phyloP scores from a whole-genome alignment of 2,113 vertebrate genomes.

The Hepsetus odoe region DNA sequence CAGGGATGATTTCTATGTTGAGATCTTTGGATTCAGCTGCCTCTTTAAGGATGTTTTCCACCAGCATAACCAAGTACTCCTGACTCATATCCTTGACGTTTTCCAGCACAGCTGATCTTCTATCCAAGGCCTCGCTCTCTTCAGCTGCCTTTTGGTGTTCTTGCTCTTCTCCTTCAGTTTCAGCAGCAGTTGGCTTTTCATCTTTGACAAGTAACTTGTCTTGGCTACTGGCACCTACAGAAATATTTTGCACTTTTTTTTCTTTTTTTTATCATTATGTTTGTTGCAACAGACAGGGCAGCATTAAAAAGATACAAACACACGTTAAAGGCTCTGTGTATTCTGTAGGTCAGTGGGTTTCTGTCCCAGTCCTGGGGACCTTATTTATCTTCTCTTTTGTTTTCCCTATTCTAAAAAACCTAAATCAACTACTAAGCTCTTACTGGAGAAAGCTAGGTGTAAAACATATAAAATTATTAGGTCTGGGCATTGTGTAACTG shows the following conservation, averaged over 20 bases:
- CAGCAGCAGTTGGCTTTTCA: not conserved
- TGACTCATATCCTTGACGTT: slow-evolving; percentile 68
- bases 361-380: no score
- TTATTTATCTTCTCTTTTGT: no score
- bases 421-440: no score
- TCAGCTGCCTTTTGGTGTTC: not conserved
- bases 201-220: not conserved
- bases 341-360: no score
- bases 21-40: slow-evolving; percentile 65
- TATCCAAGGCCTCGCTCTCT: slow-evolving; percentile 25
- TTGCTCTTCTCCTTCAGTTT: not conserved
- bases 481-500: no score
- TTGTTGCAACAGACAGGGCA: not conserved
- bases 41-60: slow-evolving; percentile 77
- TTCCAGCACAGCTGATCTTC: slow-evolving; percentile 69
- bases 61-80: slow-evolving; percentile 73
- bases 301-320: not conserved
- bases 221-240: not conserved
- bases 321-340: no score
- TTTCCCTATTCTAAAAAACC: no score
- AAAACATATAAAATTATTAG: no score
- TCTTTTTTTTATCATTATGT: no score
- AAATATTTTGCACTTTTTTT: not conserved
- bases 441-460: no score
- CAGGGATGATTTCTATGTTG: slow-evolving; percentile 78